These are phyloP conservation scores for Andrena camellia DNA, from an alignment of 2,888 invertebrate genomes.

Conservation along the genomic window DNA sequence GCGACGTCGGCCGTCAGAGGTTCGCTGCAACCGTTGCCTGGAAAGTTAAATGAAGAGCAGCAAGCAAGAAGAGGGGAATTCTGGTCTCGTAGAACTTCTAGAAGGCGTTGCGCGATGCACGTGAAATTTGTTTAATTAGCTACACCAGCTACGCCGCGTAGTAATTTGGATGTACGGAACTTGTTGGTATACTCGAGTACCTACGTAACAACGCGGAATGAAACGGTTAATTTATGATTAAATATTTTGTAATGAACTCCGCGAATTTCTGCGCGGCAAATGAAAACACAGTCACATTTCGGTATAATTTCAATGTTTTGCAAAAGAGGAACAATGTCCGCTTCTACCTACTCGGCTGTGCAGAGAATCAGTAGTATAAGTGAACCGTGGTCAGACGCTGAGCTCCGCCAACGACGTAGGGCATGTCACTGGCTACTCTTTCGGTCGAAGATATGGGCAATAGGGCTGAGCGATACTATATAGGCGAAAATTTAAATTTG, in stretches of 20 bases:
- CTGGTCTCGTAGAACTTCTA: background rate
- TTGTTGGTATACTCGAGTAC: background rate
- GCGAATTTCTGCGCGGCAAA: too few relatives aligned
- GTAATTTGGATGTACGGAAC: slow-evolving; percentile 1
- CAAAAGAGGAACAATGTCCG: too few relatives aligned
- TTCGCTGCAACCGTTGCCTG: background rate
- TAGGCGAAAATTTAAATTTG: too few relatives aligned
- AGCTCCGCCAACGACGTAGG: too few relatives aligned
- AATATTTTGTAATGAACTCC: background rate
- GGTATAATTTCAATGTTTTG: too few relatives aligned
- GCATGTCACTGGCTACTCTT: too few relatives aligned
- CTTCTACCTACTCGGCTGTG: too few relatives aligned
- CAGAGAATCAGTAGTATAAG: background rate
- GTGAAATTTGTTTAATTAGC: slow-evolving; percentile 5
- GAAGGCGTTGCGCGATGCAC: background rate
- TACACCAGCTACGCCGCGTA: too few relatives aligned
- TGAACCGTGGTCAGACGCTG: background rate
- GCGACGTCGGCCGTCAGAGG: background rate
- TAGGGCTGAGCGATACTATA: too few relatives aligned
- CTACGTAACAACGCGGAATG: background rate
- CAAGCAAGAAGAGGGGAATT: background rate
- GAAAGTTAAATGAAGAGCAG: background rate
- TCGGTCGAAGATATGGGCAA: too few relatives aligned
- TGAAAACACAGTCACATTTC: too few relatives aligned
- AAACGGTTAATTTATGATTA: background rate